Evolutionary conservation across 2,113 vertebrate genomes (phyloP).

Genomic region (Sitta europaea): DNA sequence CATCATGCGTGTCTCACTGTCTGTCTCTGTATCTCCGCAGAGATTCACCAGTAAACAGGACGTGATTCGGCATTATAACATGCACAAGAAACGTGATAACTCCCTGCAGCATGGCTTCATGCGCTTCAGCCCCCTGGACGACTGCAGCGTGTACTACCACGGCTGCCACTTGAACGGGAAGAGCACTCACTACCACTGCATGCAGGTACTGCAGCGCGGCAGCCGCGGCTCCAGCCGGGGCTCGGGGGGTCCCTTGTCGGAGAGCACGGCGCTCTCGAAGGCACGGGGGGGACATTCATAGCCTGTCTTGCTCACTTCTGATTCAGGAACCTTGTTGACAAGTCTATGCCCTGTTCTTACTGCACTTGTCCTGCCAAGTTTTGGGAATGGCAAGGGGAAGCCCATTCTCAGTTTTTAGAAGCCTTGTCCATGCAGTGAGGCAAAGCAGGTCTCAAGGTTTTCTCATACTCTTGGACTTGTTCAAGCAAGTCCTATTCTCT

Average conservation of each 20-base stretch:
- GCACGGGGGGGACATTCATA: neutral
- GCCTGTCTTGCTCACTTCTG: neutral
- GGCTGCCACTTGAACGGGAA: conserved; percentile 99
- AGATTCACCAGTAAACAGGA: conserved; percentile 99
- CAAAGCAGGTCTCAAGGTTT: neutral
- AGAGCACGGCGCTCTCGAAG: neutral
- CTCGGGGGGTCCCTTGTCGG: no score
- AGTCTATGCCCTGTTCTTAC: neutral
- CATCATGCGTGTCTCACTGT: conserved; percentile 28
- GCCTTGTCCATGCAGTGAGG: neutral
- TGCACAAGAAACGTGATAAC: conserved; percentile 99
- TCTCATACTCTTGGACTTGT: neutral
- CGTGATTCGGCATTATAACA: conserved; percentile 99
- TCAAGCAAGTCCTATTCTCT: neutral
- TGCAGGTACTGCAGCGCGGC: conserved; percentile 83
- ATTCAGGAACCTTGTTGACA: neutral
- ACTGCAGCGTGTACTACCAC: conserved; percentile 98
- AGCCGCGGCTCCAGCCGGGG: no score
- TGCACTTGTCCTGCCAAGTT: neutral
- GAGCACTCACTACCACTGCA: conserved; percentile 99
- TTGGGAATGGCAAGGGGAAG: neutral
- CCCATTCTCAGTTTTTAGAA: neutral
- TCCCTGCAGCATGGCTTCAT: conserved; percentile 99
- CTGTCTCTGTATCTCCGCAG: conserved; percentile 73
- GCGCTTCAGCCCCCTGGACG: conserved; percentile 98